Conservation (phyloP, 2,888 invertebrate species). For the Acanthoscelides obtectus region DNA sequence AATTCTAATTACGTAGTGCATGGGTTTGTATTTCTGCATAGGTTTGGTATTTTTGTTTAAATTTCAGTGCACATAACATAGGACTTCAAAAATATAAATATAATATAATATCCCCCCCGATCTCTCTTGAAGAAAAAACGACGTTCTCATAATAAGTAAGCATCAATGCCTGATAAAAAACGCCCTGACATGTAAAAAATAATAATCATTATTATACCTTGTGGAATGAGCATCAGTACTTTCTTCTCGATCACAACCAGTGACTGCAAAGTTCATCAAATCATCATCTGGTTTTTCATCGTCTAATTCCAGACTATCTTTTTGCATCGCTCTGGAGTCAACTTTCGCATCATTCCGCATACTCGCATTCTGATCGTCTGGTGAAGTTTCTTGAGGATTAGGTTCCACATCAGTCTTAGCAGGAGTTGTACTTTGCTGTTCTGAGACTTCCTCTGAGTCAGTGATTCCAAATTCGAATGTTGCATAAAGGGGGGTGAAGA, state of each 20-base stretch:
- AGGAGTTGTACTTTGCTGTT: not conserved
- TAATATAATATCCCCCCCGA: too few relatives aligned
- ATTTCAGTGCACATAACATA: too few relatives aligned
- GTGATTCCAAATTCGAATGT: slow-evolving; percentile 9
- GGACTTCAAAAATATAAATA: too few relatives aligned
- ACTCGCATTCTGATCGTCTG: not conserved
- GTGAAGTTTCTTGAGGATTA: not conserved
- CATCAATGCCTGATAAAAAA: not conserved
- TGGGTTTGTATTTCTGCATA: too few relatives aligned
- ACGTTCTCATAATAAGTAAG: too few relatives aligned
- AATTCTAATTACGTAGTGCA: too few relatives aligned
- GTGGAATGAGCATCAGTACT: slow-evolving; percentile 12
- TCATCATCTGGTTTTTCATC: slow-evolving; percentile 24
- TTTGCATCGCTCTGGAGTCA: not conserved
- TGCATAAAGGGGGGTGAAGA: not conserved
- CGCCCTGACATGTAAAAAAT: too few relatives aligned
- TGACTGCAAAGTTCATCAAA: slow-evolving; percentile 33
- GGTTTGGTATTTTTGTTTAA: too few relatives aligned
- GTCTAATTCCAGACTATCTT: not conserved
- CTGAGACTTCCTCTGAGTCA: slow-evolving; percentile 11
- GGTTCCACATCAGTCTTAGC: not conserved
- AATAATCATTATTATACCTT: too few relatives aligned
- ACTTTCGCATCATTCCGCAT: not conserved
- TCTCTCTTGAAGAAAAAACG: too few relatives aligned
- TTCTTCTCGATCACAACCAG: slow-evolving; percentile 25